phyloP scores from a whole-genome alignment of 37 sponge, comb jelly and placozoan genomes.

The Spongilla lacustris region DNA sequence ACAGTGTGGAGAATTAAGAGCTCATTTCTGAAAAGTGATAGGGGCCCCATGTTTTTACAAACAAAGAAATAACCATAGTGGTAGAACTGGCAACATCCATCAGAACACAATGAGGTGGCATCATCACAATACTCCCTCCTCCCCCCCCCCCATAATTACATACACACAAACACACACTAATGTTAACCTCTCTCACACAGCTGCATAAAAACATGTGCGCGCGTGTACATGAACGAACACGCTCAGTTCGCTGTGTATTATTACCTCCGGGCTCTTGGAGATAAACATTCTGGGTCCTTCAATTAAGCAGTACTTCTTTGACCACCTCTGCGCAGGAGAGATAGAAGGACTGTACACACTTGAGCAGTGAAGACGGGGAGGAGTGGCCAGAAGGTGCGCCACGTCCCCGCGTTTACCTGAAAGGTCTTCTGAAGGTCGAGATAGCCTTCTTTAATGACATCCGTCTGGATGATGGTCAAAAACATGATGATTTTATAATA shows the following conservation, averaged over 20 bases:
- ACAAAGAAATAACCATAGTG: not conserved
- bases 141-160: not conserved
- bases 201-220: no score
- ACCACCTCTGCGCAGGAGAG: conserved; percentile 23
- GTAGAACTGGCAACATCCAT: not conserved
- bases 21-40: not conserved
- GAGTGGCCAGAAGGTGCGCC: no score
- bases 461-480: conserved; percentile 24
- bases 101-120: not conserved
- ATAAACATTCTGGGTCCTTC: conserved; percentile 32
- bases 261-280: conserved; percentile 37
- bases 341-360: not conserved
- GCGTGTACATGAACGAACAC: no score
- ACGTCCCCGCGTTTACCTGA: conserved; percentile 41
- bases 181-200: not conserved
- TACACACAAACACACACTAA: not conserved
- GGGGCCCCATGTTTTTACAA: not conserved
- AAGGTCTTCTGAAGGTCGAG: conserved; percentile 49
- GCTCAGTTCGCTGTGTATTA: not conserved
- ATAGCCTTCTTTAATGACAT: conserved; percentile 56
- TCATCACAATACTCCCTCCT: not conserved
- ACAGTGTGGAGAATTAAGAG: not conserved
- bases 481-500: no score
- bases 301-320: conserved; percentile 42
- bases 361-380: no score